Evolutionary conservation across 1,140 invertebrate genomes (phyloP), one percentile per base, ranked within the genome.

Genomic region (Lucilia sericata): DNA sequence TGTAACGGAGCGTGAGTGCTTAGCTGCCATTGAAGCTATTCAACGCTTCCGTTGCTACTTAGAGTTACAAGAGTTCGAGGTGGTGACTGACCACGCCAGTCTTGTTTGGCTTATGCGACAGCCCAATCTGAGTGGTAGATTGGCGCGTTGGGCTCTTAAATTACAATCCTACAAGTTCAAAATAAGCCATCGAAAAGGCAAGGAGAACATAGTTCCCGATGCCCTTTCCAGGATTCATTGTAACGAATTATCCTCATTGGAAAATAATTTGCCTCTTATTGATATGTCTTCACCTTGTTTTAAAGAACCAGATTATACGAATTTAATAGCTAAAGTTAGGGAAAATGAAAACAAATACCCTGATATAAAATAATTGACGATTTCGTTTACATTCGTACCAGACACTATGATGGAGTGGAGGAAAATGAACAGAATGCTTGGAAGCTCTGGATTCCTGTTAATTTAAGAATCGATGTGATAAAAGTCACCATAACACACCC

Each of bases 1-100:
- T 14, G 85, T 84, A 2, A 84, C 85, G 7, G 82, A 84, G 75
- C 74, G 82, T n/a, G 84, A 83, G 21, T 85, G 82, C 60, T 70
- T 85, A 25, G 84, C 84, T 10, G 84, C 42, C 12, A 55, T 84
- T 21, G 80, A 60, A 60, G 85, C 82, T 3, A 84, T 85, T 10
- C 51, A 82, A 36, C 87, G 92, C 74, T 92, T 92, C 84, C 75
- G 88, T 30, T 86, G 88, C 8, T 93, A 92, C 51, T 55, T 92
- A 49, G 88, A 91, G 34, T 88, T 85, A 88, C 83, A 85, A 34
- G 85, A 85, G 7, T 92, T 93, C 83, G 87, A 74, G 5, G 89
- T 93, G 0, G 84, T 92, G 14, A 88, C 87, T 12, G 87, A 89
- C 51, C 88, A 88, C 83, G 74, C 85, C 8, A 86, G 85, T 14